Base-by-base conservation (phyloP, 2,888 invertebrate species). In the Trissonchulus latispiculum region DNA sequence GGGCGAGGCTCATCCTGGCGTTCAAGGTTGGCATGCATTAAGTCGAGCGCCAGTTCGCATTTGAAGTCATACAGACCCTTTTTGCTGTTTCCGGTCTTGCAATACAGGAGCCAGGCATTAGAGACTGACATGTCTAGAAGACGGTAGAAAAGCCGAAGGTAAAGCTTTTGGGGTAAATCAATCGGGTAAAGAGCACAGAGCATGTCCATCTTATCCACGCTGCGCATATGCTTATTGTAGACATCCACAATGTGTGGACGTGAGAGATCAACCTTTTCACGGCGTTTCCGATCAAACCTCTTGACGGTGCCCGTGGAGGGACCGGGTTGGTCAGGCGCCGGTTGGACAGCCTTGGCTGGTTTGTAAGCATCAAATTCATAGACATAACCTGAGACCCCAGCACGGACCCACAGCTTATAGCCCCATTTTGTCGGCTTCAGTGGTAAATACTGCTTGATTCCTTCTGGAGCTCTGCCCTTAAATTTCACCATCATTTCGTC, bases 141-240 rank as follows among this genome's bases (percentile, higher is more conserved):
- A 68, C 76, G 77, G 64, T 76, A 78, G 62, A 78, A 71, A 31
- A 80, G 76, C 77, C 79, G 78, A 75, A 77, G 79, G 71, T 80
- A 78, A 64, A 76, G 75, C 69, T 78, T 79, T 29, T 75, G 77
- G n/a, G 75, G 77, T n/a, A 79, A 75, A 61, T 77, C 74, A 29
- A 79, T 81, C 59, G 80, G 76, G 73, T 80, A 80, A 61, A 80
- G 77, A 18, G 80, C 78, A 36, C 64, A 64, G 8, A 83, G 76
- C 74, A 80, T 78, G 72, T 81, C 80, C 61, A 78, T 77, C 8
- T 80, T 73, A 75, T 82, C 80, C 3, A 80, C 81, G 15, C 81
- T 80, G 61, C 80, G 81, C 78, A 79, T 79, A 64, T 71, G 79
- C 68, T 76, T 75, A 75, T 81, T 80, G 76, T 67, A 75, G 15